Evolutionary conservation across 2,888 invertebrate genomes (phyloP).

Genomic region (Himalopsyche japonica): DNA sequence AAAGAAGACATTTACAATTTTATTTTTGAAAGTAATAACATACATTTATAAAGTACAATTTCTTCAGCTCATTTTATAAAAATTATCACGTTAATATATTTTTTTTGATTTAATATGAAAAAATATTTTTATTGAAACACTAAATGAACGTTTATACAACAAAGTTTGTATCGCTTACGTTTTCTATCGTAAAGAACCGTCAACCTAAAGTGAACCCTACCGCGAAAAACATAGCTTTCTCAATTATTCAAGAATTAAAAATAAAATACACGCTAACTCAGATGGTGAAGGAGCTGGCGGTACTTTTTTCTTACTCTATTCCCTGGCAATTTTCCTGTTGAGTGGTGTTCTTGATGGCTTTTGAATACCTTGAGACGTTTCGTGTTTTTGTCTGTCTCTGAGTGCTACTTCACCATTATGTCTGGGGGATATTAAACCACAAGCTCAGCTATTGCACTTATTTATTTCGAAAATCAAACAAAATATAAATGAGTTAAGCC

Average conservation of each 20-base stretch:
- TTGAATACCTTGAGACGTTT: slow-evolving; percentile 15
- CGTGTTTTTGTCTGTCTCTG: not conserved
- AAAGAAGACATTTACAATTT: too few species aligned
- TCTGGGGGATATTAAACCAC: not conserved
- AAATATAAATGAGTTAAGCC: too few species aligned
- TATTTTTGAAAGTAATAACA: too few species aligned
- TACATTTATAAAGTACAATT: too few species aligned
- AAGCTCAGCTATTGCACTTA: not conserved
- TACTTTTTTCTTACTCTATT: not conserved
- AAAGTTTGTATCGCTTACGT: too few species aligned
- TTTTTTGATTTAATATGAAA: too few species aligned
- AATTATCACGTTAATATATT: too few species aligned
- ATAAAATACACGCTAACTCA: not conserved
- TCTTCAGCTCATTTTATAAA: too few species aligned
- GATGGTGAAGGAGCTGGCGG: not conserved
- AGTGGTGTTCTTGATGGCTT: slow-evolving; percentile 11
- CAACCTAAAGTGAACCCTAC: not conserved
- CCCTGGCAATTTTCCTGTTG: slow-evolving; percentile 10
- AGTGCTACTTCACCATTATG: not conserved
- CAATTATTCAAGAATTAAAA: not conserved
- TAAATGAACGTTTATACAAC: too few species aligned
- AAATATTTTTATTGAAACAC: too few species aligned
- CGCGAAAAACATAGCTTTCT: not conserved
- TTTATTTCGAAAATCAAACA: too few species aligned
- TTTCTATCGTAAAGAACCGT: not conserved